Base-by-base conservation (phyloP, 2,797 vertebrate genomes). In the Danio aesculapii region DNA sequence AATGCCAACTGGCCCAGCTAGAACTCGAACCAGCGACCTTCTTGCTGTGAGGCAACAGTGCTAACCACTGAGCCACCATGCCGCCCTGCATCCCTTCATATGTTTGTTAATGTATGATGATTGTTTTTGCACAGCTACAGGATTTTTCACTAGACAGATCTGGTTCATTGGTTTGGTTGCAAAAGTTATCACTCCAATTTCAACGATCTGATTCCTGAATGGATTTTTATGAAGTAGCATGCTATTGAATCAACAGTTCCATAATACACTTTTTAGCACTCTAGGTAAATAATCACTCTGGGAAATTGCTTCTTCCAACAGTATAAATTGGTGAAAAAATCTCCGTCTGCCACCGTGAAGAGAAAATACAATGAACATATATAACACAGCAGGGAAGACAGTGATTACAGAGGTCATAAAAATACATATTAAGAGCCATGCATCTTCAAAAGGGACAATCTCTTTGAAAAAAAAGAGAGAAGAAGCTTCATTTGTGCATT, bases 381-480 rank as follows among this genome's bases (percentile, higher is more conserved):
- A 93, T 92, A 85, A 89, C 90, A 91, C 92, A 88, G 88, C 53
- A 64, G 82, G 61, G 81, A 90, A 74, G 85, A 90, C 86, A 91
- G 90, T 92, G 88, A 92, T 93, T 91, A 85, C 87, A 88, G 88
- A 90, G 91, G 90, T 93, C 90, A 89, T 88, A 91, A 89, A 91
- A 90, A 80, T 91, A 85, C 92, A 88, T 94, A 49, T 93, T 91
- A 87, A 89, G 92, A 88, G 87, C 91, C 9, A 70, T 92, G 91
- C 91, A 92, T 92, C 92, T 91, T 92, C 92, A 93, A 92, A 92
- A 89, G 88, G 89, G 89, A 81, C 66, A 43, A n/a, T 77, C 58
- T 66, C 70, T 68, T 75, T 30, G 1, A 1, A 30, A 30, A 30
- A 30, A 30, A 30, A 39, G 39, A 69, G 30, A 49, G n/a, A 69